phyloP scores from a whole-genome alignment of 2,113 vertebrate genomes.

The Bos javanicus region DNA sequence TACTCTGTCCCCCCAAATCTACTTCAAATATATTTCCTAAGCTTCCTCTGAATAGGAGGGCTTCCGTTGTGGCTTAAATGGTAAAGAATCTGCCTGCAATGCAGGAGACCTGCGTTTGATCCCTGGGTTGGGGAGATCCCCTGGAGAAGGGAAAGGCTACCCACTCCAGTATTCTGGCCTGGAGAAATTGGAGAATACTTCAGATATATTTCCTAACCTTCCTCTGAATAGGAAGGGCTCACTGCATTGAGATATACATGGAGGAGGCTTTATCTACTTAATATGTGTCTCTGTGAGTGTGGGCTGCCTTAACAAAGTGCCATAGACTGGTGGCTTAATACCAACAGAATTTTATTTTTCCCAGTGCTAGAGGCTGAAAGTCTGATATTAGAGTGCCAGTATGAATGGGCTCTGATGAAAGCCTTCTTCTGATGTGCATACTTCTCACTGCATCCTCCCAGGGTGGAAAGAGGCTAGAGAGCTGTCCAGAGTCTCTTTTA shows the following conservation, averaged over 20 bases:
- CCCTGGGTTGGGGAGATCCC: neutral
- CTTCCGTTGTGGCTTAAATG: neutral
- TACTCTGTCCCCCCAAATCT: neutral
- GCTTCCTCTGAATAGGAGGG: neutral
- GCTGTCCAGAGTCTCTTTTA: neutral
- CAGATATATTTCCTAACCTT: neutral
- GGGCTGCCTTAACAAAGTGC: neutral
- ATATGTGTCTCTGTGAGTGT: neutral
- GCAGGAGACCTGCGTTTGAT: neutral
- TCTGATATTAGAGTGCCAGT: neutral
- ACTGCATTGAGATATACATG: neutral
- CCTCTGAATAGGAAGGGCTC: neutral
- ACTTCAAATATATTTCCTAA: neutral
- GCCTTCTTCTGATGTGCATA: neutral
- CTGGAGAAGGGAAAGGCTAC: neutral
- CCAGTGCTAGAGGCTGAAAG: neutral
- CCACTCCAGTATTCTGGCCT: neutral
- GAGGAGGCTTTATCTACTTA: neutral
- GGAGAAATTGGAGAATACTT: neutral
- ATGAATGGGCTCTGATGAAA: neutral
- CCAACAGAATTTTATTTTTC: neutral
- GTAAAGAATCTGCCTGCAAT: neutral
- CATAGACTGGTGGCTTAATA: neutral
- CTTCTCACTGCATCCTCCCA: neutral
- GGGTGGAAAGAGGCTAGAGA: neutral